Conservation (phyloP, 2,888 invertebrate species). For the Syrphus vitripennis region DNA sequence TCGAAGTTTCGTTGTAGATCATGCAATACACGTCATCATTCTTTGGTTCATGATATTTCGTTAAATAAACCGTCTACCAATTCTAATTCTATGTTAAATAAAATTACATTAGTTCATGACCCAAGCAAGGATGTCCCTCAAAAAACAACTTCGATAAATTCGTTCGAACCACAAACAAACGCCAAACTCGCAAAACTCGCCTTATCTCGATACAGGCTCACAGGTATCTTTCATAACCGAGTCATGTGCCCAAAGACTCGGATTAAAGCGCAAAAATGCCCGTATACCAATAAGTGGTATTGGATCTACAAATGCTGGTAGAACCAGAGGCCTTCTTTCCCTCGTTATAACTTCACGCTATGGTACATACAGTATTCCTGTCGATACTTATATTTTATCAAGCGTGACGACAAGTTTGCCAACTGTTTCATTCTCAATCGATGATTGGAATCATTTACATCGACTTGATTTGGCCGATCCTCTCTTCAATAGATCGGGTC, state of each 20-base stretch:
- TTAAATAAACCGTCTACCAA: not conserved
- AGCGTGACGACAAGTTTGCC: no score
- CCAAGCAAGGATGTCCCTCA: not conserved
- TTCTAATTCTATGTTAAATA: not conserved
- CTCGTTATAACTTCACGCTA: not conserved
- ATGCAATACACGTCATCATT: not conserved
- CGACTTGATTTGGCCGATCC: no score
- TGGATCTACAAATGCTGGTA: no score
- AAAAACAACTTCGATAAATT: not conserved
- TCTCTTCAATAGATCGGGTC: no score
- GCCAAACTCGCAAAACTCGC: no score
- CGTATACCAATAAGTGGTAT: slow-evolving; percentile 32
- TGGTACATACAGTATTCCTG: not conserved
- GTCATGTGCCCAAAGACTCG: not conserved
- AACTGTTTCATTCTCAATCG: no score
- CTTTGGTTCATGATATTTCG: not conserved
- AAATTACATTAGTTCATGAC: not conserved
- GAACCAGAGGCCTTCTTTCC: slow-evolving; percentile 7
- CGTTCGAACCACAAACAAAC: not conserved
- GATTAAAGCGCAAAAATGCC: not conserved
- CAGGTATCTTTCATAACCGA: not conserved
- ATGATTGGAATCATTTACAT: no score
- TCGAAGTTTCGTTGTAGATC: not conserved
- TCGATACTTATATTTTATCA: no score
- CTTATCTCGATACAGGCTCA: not conserved